phyloP scores from a whole-genome alignment of 2,888 invertebrate genomes.

The Dolichomitus sp. region DNA sequence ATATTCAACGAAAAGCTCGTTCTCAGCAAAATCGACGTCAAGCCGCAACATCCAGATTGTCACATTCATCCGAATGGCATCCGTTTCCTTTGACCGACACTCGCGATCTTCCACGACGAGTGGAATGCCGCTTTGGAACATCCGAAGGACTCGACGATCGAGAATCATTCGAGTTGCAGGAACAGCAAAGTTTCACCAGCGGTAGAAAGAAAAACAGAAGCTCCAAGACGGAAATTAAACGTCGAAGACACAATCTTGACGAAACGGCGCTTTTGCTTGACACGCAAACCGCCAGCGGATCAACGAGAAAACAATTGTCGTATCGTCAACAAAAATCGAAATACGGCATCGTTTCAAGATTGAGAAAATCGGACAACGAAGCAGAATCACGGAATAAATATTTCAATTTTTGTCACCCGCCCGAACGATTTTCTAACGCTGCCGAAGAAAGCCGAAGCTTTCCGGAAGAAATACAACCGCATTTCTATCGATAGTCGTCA shows the following conservation, averaged over 20 bases:
- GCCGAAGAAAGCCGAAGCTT: background rate
- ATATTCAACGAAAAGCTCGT: conserved; percentile 18
- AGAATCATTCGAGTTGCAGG: conserved; percentile 12
- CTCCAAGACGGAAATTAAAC: background rate
- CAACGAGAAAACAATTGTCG: conserved; percentile 32
- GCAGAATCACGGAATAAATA: background rate
- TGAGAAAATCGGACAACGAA: conserved; percentile 4
- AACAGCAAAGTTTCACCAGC: background rate
- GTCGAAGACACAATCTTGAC: conserved; percentile 25
- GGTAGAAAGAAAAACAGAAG: background rate
- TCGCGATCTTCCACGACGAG: background rate
- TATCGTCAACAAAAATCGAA: conserved; percentile 25
- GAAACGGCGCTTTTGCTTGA: conserved; percentile 40
- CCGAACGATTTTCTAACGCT: background rate
- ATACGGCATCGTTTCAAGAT: conserved; percentile 23
- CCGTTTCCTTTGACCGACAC: background rate
- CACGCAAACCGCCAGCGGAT: conserved; percentile 39
- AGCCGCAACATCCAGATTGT: background rate
- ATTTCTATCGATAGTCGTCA: background rate
- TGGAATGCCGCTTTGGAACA: background rate
- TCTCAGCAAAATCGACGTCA: conserved; percentile 1
- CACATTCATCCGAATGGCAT: background rate
- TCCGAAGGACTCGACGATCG: background rate
- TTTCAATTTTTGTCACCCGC: background rate
- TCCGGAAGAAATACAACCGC: background rate